phyloP scores from a whole-genome alignment of 2,888 invertebrate species.

The Chymomyza fuscimana region DNA sequence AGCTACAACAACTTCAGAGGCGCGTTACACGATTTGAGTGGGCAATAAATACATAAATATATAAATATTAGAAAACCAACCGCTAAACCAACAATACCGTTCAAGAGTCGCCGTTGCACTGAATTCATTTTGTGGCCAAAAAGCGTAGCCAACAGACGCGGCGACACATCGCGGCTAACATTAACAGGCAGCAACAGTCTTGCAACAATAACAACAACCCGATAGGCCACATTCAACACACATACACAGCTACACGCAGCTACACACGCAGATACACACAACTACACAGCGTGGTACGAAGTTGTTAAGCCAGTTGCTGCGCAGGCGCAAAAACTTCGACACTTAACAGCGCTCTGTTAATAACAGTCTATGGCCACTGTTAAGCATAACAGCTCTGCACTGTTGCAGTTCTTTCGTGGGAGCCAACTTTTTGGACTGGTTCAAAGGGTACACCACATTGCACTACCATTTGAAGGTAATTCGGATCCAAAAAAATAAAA shows the following conservation, averaged over 20 bases:
- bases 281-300: background rate
- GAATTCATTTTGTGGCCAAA: slow-evolving; percentile 72
- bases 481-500: background rate
- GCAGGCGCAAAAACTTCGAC: slow-evolving; percentile 13
- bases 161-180: slow-evolving; percentile 5
- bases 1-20: background rate
- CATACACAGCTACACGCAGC: background rate
- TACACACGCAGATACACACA: background rate
- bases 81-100: slow-evolving; percentile 78
- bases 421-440: background rate
- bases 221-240: slow-evolving; percentile 6
- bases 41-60: slow-evolving; percentile 15
- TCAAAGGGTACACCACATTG: background rate
- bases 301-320: slow-evolving; percentile 7
- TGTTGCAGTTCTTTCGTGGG: background rate
- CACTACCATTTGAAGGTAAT: background rate
- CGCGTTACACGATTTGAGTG: background rate
- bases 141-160: slow-evolving; percentile 42
- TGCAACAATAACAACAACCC: slow-evolving; percentile 32
- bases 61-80: slow-evolving; percentile 28
- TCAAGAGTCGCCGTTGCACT: slow-evolving; percentile 80
- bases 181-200: slow-evolving; percentile 35
- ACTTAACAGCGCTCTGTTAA: slow-evolving; percentile 8
- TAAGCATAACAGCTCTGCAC: background rate
- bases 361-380: background rate